Percentiles rank a stretch among this genome's conserved stretches.
Evolutionary conservation across 2,113 vertebrate species (phyloP).

Genomic region (Rhinichthys klamathensis): DNA sequence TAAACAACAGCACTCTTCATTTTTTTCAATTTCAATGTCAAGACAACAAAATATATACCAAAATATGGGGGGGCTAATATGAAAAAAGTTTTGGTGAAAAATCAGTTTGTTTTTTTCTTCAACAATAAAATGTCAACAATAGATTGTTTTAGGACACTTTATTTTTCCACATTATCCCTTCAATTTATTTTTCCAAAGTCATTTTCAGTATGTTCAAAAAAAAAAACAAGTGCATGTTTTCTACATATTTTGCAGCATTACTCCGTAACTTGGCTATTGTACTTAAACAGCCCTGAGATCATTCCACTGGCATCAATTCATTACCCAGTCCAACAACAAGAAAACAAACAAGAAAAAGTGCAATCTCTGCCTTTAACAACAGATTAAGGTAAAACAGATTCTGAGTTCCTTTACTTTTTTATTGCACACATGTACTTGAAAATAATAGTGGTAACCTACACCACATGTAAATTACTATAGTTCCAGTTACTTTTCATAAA

Average conservation of each 20-base stretch:
- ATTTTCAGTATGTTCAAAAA: slow-evolving; percentile 31
- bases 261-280: not conserved
- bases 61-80: too few relatives aligned
- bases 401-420: not conserved
- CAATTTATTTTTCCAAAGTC: slow-evolving; percentile 23
- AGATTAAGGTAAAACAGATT: slow-evolving; percentile 2
- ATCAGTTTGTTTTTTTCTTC: not conserved
- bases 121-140: not conserved
- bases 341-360: slow-evolving; percentile 12
- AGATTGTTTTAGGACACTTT: slow-evolving; percentile 19
- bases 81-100: not conserved
- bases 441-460: not conserved
- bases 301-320: slow-evolving; percentile 8
- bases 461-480: not conserved
- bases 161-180: slow-evolving; percentile 36
- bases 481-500: slow-evolving; percentile 8
- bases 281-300: slow-evolving; percentile 40
- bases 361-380: not conserved
- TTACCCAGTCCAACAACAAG: not conserved
- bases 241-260: slow-evolving; percentile 30
- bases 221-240: slow-evolving; percentile 31
- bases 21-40: too few relatives aligned
- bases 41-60: too few relatives aligned
- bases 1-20: too few relatives aligned
- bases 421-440: not conserved